A percentile compares a stretch with the other conserved stretches of the same genome.
These are phyloP conservation scores for Myzus persicae DNA, from an alignment of 1,140 invertebrate genomes.

Conservation along the genomic window DNA sequence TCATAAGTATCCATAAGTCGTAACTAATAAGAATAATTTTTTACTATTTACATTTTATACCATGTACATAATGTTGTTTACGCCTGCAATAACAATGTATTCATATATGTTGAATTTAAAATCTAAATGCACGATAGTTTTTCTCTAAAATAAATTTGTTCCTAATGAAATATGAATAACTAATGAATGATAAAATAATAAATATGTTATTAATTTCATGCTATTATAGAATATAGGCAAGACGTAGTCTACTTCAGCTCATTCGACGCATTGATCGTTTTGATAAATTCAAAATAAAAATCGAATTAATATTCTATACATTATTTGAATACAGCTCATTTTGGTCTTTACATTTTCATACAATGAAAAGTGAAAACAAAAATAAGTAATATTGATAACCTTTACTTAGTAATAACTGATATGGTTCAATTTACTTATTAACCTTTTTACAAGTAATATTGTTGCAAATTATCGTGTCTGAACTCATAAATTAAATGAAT, in stretches of 20 bases:
- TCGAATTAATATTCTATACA: too few species aligned
- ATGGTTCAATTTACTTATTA: not conserved
- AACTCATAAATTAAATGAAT: too few species aligned
- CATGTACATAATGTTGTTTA: not conserved
- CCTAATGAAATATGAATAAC: not conserved
- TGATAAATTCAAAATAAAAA: not conserved
- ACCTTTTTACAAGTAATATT: too few species aligned
- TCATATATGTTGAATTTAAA: not conserved
- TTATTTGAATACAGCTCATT: not conserved
- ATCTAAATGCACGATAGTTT: not conserved
- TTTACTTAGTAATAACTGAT: not conserved
- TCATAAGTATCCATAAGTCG: not conserved
- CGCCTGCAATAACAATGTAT: not conserved
- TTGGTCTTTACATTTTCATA: not conserved
- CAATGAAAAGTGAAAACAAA: not conserved
- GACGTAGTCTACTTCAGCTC: too few species aligned
- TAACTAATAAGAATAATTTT: not conserved
- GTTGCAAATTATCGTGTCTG: too few species aligned
- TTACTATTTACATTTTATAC: not conserved
- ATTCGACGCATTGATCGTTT: too few species aligned
- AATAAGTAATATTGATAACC: not conserved
- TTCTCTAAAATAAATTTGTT: not conserved
- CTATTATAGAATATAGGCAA: not conserved
- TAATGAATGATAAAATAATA: not conserved
- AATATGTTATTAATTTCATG: not conserved